phyloP scores from a whole-genome alignment of 1,140 invertebrate species.

The Atta texana region DNA sequence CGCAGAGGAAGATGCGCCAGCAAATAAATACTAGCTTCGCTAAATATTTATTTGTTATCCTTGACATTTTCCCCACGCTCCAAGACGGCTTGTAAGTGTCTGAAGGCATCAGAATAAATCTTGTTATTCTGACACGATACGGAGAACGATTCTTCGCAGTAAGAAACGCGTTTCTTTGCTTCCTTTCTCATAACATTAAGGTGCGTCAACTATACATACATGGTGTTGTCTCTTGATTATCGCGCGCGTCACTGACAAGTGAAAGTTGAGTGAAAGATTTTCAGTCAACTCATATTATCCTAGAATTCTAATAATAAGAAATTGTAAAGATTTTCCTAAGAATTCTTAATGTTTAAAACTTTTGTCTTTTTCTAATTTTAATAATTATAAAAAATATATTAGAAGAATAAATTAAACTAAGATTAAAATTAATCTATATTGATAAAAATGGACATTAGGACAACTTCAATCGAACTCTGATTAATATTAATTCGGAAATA shows the following conservation, averaged over 20 bases:
- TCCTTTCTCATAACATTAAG: neutral
- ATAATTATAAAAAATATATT: no score
- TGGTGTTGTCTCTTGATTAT: neutral
- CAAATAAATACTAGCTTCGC: neutral
- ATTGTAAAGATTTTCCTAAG: neutral
- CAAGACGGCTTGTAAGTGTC: neutral
- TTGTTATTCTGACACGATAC: no score
- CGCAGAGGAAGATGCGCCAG: no score
- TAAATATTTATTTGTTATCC: conserved; percentile 43
- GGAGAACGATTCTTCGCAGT: neutral
- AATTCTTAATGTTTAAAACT: neutral
- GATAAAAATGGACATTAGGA: no score
- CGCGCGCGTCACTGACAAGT: neutral
- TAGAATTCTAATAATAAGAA: neutral
- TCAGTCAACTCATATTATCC: neutral
- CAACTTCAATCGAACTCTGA: no score
- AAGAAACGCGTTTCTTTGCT: neutral
- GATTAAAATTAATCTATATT: no score
- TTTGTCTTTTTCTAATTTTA: no score
- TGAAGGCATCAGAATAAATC: no score
- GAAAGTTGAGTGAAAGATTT: neutral
- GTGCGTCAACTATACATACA: neutral
- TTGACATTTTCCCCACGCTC: conserved; percentile 27
- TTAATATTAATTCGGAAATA: neutral
- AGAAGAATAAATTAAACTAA: no score